Conservation (phyloP, 92 coral and sea anemone genomes). For the Virgularia gustaviana region DNA sequence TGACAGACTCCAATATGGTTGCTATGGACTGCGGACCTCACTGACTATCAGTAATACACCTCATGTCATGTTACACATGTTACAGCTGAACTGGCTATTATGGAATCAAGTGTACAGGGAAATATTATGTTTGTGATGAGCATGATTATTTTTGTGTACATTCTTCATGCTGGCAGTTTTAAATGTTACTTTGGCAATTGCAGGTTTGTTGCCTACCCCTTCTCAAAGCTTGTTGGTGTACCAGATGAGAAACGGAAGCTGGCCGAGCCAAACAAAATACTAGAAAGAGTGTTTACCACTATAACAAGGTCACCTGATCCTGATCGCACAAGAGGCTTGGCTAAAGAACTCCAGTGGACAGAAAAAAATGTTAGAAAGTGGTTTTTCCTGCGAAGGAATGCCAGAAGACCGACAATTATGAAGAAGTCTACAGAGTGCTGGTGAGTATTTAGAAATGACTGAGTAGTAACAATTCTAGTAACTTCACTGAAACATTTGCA, state of each 20-base stretch:
- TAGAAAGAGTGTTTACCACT: constrained; percentile 90
- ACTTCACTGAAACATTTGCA: too few relatives aligned
- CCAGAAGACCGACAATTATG: constrained; percentile 74
- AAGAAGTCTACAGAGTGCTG: constrained; percentile 72
- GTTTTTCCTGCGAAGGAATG: constrained; percentile 79
- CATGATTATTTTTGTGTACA: too few relatives aligned
- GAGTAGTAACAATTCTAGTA: too few relatives aligned
- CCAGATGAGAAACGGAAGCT: constrained; percentile 55
- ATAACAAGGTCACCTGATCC: constrained; percentile 75
- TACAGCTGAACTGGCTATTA: too few relatives aligned
- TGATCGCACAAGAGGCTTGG: constrained; percentile 77
- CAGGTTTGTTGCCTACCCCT: constrained; percentile 30
- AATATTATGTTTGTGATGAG: too few relatives aligned
- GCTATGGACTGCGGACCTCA: too few relatives aligned
- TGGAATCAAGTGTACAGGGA: too few relatives aligned
- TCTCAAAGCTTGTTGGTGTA: constrained; percentile 28
- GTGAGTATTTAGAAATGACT: too few relatives aligned
- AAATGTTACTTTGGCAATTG: neutral
- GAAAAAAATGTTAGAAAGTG: constrained; percentile 71
- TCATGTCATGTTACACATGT: too few relatives aligned
- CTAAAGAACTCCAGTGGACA: constrained; percentile 95
- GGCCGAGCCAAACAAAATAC: constrained; percentile 73
- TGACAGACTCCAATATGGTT: too few relatives aligned
- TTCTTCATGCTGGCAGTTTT: too few relatives aligned
- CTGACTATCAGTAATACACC: too few relatives aligned